phyloP scores from a whole-genome alignment of 2,797 vertebrate species.

The Oreochromis grahami region DNA sequence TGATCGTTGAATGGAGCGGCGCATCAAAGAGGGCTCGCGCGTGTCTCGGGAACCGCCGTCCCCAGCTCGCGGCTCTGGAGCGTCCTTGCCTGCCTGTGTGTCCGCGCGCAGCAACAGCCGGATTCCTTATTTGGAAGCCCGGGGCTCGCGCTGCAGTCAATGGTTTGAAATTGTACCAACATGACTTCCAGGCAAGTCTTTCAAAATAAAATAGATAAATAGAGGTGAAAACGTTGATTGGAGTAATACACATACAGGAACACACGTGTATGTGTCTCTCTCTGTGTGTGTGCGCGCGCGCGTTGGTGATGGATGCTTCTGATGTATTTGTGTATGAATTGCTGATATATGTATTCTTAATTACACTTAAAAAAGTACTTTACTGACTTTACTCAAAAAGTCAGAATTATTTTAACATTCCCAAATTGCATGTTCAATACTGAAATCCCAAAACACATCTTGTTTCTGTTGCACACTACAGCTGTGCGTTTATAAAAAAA shows the following conservation, averaged over 20 bases:
- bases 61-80: slow-evolving; percentile 56
- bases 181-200: slow-evolving; percentile 48
- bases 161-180: background rate
- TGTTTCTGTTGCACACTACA: background rate
- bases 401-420: background rate
- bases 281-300: background rate
- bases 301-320: background rate
- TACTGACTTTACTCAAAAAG: background rate
- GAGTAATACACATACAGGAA: background rate
- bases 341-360: background rate
- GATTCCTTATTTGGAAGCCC: slow-evolving; percentile 87
- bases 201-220: slow-evolving; percentile 51
- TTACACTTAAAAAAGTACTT: background rate
- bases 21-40: slow-evolving; percentile 41
- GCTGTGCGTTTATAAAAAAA: background rate
- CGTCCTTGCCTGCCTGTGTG: slow-evolving; percentile 58
- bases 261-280: no score
- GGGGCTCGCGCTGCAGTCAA: slow-evolving; percentile 54
- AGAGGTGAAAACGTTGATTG: background rate
- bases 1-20: slow-evolving; percentile 23
- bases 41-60: slow-evolving; percentile 47
- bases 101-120: slow-evolving; percentile 65
- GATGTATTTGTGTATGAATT: background rate
- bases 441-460: background rate
- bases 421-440: background rate